phyloP scores from a whole-genome alignment of 2,113 vertebrate species.

The Ovibos moschatus region DNA sequence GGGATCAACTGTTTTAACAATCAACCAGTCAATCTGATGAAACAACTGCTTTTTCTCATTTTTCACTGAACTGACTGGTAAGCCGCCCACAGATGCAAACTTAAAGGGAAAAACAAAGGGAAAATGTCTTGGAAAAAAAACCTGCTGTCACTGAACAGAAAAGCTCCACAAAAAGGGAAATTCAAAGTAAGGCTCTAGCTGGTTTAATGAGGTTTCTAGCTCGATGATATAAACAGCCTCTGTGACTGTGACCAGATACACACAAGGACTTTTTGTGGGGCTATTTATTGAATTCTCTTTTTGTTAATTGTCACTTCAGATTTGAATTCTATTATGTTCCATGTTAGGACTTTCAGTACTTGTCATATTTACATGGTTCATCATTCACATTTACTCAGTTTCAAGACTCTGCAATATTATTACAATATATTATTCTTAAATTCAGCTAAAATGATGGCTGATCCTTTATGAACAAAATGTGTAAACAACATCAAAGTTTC shows the following conservation, averaged over 20 bases:
- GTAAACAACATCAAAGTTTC: not conserved
- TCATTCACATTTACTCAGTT: not conserved
- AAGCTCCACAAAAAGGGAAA: not conserved
- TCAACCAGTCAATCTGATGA: not conserved
- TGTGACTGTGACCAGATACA: not conserved
- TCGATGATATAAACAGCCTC: not conserved
- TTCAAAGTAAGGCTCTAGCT: not conserved
- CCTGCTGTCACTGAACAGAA: not conserved
- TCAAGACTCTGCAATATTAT: not conserved
- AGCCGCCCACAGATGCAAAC: not conserved
- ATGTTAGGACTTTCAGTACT: not conserved
- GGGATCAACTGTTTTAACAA: not conserved
- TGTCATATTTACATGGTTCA: not conserved
- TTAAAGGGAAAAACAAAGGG: not conserved
- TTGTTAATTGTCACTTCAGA: not conserved
- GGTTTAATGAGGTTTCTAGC: not conserved
- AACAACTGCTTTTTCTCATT: conserved; percentile 34
- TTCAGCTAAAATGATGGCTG: not conserved
- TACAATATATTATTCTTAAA: not conserved
- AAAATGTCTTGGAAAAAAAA: not conserved
- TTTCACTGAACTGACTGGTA: not conserved
- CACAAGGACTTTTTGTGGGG: conserved; percentile 15
- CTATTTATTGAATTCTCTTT: not conserved
- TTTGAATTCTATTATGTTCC: not conserved
- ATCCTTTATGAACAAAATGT: not conserved